Percentiles rank a stretch among this genome's conserved stretches.
Conservation (phyloP, 2,113 vertebrate species). For the Corythornis cristatus region DNA sequence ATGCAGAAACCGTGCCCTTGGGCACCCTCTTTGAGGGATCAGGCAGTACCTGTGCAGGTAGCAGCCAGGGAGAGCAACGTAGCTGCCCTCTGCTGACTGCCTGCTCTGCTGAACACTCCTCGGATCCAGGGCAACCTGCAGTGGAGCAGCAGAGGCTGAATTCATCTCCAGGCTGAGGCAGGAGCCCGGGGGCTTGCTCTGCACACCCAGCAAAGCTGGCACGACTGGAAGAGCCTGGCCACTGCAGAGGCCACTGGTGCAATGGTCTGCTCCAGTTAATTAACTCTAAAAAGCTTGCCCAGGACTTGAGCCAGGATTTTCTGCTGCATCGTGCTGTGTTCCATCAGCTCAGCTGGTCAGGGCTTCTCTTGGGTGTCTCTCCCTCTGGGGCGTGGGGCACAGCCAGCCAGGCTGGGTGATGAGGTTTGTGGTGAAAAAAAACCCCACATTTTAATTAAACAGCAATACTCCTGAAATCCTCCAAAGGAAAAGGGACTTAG, state of each 20-base stretch:
- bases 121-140: neutral
- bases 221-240: neutral
- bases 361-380: neutral
- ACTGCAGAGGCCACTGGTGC: neutral
- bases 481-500: neutral
- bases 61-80: neutral
- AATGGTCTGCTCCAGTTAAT: neutral
- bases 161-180: no score
- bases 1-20: neutral
- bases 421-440: neutral
- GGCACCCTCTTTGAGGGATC: neutral
- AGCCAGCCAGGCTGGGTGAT: neutral
- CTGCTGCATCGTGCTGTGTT: neutral
- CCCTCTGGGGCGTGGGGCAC: accelerated
- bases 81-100: conserved; percentile 57
- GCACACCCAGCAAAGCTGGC: neutral
- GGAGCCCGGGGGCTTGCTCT: no score
- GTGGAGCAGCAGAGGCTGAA: no score
- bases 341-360: accelerated
- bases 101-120: neutral
- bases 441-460: neutral
- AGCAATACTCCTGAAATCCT: neutral
- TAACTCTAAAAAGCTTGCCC: neutral
- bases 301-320: neutral
- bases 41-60: neutral